Conservation (phyloP, 2,113 vertebrate genomes). For the Corythaeola cristata region DNA sequence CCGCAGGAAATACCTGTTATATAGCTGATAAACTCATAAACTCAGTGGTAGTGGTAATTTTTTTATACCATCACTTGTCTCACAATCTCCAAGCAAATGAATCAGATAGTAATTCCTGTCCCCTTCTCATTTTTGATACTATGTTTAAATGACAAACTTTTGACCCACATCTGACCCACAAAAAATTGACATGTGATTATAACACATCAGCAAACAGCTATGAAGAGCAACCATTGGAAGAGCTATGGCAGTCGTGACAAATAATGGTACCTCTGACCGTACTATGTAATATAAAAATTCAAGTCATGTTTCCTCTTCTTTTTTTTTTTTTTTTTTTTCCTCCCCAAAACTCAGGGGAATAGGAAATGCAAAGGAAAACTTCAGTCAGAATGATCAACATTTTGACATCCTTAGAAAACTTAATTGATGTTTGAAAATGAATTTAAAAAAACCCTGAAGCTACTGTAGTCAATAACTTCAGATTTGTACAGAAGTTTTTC, state of each 20-base stretch:
- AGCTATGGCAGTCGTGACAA: not conserved
- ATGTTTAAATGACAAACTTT: too few species aligned
- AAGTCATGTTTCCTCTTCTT: not conserved
- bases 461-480: conserved; percentile 13
- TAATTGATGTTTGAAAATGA: not conserved
- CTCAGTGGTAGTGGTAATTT: too few species aligned
- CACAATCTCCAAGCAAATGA: not conserved
- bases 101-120: not conserved
- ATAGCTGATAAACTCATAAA: not conserved
- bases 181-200: not conserved
- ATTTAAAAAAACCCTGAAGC: not conserved
- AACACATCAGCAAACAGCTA: not conserved
- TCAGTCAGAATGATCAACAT: conserved; percentile 37
- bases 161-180: not conserved
- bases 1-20: not conserved
- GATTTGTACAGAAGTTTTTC: conserved; percentile 3
- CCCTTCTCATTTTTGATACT: not conserved
- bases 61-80: not conserved
- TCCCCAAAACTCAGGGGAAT: not conserved
- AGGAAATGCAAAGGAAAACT: not conserved
- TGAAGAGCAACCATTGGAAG: not conserved
- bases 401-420: conserved; percentile 39
- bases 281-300: not conserved
- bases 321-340: not conserved
- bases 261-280: not conserved